A percentile compares a stretch with the other conserved stretches of the same genome.
Conservation (phyloP, 2,888 invertebrate genomes). For the Spodoptera picta region DNA sequence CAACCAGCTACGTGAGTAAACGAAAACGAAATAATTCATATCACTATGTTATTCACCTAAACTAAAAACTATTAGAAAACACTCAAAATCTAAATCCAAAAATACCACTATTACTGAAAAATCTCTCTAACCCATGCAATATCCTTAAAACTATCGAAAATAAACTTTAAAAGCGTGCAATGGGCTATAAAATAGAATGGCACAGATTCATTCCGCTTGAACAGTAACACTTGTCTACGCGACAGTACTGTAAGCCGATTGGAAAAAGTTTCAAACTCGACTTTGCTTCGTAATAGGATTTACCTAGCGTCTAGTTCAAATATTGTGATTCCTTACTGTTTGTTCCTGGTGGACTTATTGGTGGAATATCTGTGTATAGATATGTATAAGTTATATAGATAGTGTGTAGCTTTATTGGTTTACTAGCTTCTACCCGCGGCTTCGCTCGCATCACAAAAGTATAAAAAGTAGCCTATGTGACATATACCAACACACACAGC, state of each 20-base stretch:
- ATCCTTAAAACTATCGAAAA: conserved; percentile 13
- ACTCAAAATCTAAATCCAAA: background rate
- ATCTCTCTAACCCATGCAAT: background rate
- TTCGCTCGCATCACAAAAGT: too few relatives aligned
- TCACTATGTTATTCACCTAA: too few relatives aligned
- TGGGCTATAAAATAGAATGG: conserved; percentile 26
- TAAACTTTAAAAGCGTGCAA: conserved; percentile 22
- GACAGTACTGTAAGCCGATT: conserved; percentile 72
- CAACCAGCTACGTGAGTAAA: too few relatives aligned
- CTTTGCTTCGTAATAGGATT: conserved; percentile 71
- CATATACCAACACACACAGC: too few relatives aligned
- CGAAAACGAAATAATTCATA: too few relatives aligned
- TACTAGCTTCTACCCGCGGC: too few relatives aligned
- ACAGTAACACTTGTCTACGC: conserved; percentile 39
- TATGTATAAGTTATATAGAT: too few relatives aligned
- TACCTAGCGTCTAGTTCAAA: conserved; percentile 55
- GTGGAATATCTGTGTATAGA: too few relatives aligned
- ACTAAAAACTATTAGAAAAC: too few relatives aligned
- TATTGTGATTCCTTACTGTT: conserved; percentile 56
- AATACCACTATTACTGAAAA: background rate
- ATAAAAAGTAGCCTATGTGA: too few relatives aligned
- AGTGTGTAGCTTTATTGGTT: too few relatives aligned
- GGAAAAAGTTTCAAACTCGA: conserved; percentile 71
- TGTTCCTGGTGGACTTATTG: conserved; percentile 39
- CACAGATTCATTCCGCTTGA: conserved; percentile 26